Base-by-base conservation (phyloP, 2,888 invertebrate species). In the Ophion costatus region DNA sequence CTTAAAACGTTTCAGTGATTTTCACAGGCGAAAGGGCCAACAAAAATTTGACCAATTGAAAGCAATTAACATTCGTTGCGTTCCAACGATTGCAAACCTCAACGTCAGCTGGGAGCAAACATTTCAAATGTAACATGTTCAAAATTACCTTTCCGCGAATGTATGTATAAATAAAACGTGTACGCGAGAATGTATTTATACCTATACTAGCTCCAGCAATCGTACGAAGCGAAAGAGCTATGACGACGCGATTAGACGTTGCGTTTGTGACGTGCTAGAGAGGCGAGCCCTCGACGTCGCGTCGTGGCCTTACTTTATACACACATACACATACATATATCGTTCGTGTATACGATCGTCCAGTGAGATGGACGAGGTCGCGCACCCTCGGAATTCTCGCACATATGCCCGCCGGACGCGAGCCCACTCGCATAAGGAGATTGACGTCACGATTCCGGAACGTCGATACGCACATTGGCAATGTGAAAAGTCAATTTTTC, bases 311-410 rank as follows among this genome's bases (percentile, higher is more conserved):
- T 38, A 38, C 38, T 38, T 38, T 9, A 38, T 38, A 38, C 5
- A 29, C 4, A 29, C 4, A 29, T 29, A 29, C 4, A 4, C 1
- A 29, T 29, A 38, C 7, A 42, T 42, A 61, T 57, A 74, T 74
- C 45, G 73, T 29, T 45, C 42, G 20, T 69, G 29, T 63, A 77
- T 33, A 63, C 63, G 80, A 78, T 42, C 63, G 80, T 81, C 84
- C 67, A 75, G 38, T 38, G 80, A 78, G 80, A 82, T 85, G 76
- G 22, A 24, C 74, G 77, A 38, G 76, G 59, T 75, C 75, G 76
- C 67, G 71, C 76, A 80, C 71, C 69, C 67, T 76, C 42, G 69
- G 73, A 77, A 38, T 69, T 59, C 63, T 20, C 80, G 80, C 80
- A 69, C 70, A 59, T 57, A 61, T 22, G 56, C 56, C 59, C 33